Base-by-base conservation (phyloP, 2,888 invertebrate genomes). In the Ochropleura leucogaster region DNA sequence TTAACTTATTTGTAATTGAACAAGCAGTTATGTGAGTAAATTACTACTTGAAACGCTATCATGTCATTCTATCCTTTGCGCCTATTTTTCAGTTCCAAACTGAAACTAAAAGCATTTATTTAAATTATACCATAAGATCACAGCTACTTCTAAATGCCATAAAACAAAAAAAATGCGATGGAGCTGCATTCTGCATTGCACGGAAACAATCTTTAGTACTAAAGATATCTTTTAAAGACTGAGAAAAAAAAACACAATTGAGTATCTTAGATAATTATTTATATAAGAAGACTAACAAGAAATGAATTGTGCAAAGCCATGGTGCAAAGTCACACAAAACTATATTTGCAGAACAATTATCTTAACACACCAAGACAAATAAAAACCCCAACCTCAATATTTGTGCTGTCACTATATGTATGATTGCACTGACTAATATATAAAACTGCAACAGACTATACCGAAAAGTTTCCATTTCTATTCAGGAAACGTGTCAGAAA, bases 1-100 rank as follows among this genome's bases (percentile, higher is more conserved):
- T 77, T 59, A 47, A 82, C 62, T 63, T 74, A 80, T 81, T 83
- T 85, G 79, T 84, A 68, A 78, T 57, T 76, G 14, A 63, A 68
- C 68, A 55, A 65, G 60, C 20, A 9, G n/a, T 55, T 64, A 59
- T 14, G 69, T 12, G 62, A 68, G 66, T 59, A 84, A 81, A 72
- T 71, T 7, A 57, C 59, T 16, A 6, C 42, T 60, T 42, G 62
- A 55, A 65, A 74, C 4, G 9, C 20, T 40, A 51, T 64, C 30
- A 20, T 44, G n/a, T 47, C 3, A 2, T 18, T 40, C 40, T 16
- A 40, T n/a, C 1, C 30, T 30, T 30, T 30, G 30, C 30, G 30
- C 30, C 30, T 30, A 30, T 30, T 30, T 30, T 30, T 30, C 30
- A 30, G 30, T 30, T 30, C 30, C 30, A 30, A 30, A 30, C 30